A percentile compares a stretch with the other conserved stretches of the same genome.
phyloP scores from a whole-genome alignment of 2,113 vertebrate genomes.

The Panurus biarmicus region DNA sequence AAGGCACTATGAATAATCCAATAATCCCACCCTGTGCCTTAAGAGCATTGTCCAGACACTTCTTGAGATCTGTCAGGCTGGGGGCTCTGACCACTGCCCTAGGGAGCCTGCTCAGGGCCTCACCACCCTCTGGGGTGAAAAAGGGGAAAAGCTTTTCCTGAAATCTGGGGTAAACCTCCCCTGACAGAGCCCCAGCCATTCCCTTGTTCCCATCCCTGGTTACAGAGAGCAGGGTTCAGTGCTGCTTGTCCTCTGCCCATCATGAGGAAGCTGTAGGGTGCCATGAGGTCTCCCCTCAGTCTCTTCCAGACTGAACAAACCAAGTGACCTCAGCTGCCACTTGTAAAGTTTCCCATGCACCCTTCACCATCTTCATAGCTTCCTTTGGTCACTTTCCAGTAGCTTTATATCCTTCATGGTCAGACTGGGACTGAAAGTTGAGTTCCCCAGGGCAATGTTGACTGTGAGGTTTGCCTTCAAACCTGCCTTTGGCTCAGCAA shows the following conservation, averaged over 20 bases:
- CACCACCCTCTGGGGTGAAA: background rate
- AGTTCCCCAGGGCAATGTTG: background rate
- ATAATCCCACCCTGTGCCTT: background rate
- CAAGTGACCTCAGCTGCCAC: background rate
- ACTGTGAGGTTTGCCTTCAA: background rate
- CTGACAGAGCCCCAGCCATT: background rate
- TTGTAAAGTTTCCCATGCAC: background rate
- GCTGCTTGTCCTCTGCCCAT: background rate
- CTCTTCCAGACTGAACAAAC: background rate
- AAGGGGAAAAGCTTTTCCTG: background rate
- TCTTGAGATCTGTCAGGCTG: background rate
- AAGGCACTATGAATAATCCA: background rate
- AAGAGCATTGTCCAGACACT: accelerated
- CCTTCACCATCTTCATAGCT: accelerated
- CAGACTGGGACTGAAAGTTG: background rate
- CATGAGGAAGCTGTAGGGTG: background rate
- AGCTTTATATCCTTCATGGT: background rate
- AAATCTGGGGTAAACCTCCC: background rate
- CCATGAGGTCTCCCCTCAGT: background rate
- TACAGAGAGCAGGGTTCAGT: background rate
- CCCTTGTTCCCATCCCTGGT: background rate
- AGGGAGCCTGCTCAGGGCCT: background rate
- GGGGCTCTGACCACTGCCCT: background rate
- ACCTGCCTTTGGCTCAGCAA: background rate
- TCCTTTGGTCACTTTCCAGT: background rate